These are phyloP conservation scores for Sylvicola cinctus DNA, from an alignment of 2,888 invertebrate species.

Conservation along the genomic window DNA sequence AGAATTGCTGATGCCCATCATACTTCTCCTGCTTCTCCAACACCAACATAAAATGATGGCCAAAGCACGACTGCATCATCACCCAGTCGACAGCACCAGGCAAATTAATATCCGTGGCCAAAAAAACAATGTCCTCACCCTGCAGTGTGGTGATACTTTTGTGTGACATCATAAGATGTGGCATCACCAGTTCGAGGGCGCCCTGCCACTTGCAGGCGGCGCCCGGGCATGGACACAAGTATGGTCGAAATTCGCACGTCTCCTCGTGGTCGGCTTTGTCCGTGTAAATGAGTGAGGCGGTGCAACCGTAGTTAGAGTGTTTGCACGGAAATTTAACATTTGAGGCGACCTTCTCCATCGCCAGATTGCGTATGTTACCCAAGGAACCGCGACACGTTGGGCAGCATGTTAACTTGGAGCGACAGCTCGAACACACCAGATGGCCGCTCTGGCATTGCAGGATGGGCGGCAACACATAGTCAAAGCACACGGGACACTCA, in stretches of 20 bases:
- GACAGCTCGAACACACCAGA: conserved; percentile 91
- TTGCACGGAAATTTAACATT: conserved; percentile 99
- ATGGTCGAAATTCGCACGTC: conserved; percentile 93
- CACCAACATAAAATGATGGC: conserved; percentile 98
- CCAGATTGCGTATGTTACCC: conserved; percentile 92
- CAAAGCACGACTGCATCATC: conserved; percentile 99
- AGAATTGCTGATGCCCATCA: conserved; percentile 90
- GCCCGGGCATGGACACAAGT: conserved; percentile 98
- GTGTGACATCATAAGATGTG: conserved; percentile 89
- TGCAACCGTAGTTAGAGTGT: conserved; percentile 89
- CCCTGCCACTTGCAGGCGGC: conserved; percentile 99
- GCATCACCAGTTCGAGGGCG: conserved; percentile 94
- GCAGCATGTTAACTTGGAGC: conserved; percentile 91
- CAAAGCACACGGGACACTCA: conserved; percentile 96
- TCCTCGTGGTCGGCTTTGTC: conserved; percentile 99
- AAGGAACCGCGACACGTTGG: conserved; percentile 95
- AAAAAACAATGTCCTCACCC: conserved; percentile 97
- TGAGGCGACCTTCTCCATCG: conserved; percentile 98
- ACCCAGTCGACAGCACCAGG: conserved; percentile 99
- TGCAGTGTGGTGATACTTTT: conserved; percentile 97
- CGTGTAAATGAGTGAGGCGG: conserved; percentile 78
- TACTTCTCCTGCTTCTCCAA: conserved; percentile 96
- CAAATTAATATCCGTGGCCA: conserved; percentile 97
- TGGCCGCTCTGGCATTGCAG: conserved; percentile 98
- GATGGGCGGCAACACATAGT: conserved; percentile 97